Base-by-base conservation (phyloP, 2,888 invertebrate species). In the Pandemis cinnamomeana region DNA sequence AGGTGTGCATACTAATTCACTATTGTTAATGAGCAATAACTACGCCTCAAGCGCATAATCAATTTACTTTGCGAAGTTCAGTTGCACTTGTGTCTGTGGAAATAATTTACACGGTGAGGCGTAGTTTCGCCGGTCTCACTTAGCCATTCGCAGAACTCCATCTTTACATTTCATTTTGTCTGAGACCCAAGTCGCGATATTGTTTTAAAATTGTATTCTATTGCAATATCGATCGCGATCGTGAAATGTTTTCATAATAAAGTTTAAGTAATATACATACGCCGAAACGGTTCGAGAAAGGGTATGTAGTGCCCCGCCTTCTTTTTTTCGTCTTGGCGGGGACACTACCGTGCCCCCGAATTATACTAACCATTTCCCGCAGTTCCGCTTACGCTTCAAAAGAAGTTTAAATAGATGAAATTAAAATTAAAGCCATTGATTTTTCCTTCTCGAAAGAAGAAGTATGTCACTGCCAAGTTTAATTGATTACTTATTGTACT, bases 151-250 rank as follows among this genome's bases (percentile, higher is more conserved):
- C 48, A 10, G 11, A 48, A 8, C 13, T 5, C 20, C 7, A 7
- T 20, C 15, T 55, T 55, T 55, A 20, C 7, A 55, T 51, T 6
- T n/a, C 0, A 7, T 44, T 8, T 44, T 44, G 46, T 11, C 46
- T 3, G 46, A n/a, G 36, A 41, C 41, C 13, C 41, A 41, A 61
- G 11, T 11, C 46, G 11, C 10, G 5, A 62, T 8, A 44, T 27
- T 20, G 27, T 63, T 63, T 46, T 44, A 27, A 63, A 63, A 46
- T 63, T 11, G 5, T 46, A 58, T 46, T 63, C 44, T 46, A 11
- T 63, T 63, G 63, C 63, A 63, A 63, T 44, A 20, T 44, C 8
- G 2, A 11, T 20, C 11, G 41, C 13, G 3, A 58, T 63, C 63
- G 46, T 63, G 20, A 63, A 46, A 58, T 58, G 8, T 58, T 58